Percentiles rank a stretch among this genome's conserved stretches.
Evolutionary conservation across 2,797 vertebrate genomes (phyloP).

Genomic region (Sciurus vulgaris): DNA sequence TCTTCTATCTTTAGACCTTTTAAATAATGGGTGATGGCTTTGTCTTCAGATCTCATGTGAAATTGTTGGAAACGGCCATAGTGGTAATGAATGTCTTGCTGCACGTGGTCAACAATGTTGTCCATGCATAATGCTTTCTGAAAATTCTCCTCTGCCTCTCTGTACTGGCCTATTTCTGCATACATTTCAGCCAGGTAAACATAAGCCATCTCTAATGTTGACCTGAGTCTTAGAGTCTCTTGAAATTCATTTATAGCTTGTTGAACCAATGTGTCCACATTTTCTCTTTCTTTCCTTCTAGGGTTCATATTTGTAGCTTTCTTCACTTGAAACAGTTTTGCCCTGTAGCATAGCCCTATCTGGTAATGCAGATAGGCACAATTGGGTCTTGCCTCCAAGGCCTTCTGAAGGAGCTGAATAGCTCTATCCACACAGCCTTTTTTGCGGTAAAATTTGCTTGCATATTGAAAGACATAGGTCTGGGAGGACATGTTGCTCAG

Average conservation of each 20-base stretch:
- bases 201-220: constrained; percentile 76
- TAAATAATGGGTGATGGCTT: constrained; percentile 85
- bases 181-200: constrained; percentile 81
- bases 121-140: constrained; percentile 66
- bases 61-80: constrained; percentile 84
- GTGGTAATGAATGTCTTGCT: neutral
- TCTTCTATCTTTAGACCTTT: constrained; percentile 82
- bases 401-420: constrained; percentile 78
- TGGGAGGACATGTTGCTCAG: constrained; percentile 70
- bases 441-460: too few species aligned
- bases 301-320: neutral
- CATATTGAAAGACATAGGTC: too few species aligned
- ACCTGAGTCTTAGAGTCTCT: constrained; percentile 42
- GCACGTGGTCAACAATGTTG: neutral
- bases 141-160: constrained; percentile 86
- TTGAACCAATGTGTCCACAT: constrained; percentile 47
- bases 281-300: neutral
- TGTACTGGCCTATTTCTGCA: neutral
- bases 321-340: neutral
- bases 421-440: constrained; percentile 68
- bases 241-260: constrained; percentile 85
- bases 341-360: constrained; percentile 86
- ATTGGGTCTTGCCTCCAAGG: constrained; percentile 70
- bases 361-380: constrained; percentile 87
- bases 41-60: constrained; percentile 73